These are phyloP conservation scores for Xiphydria camelus DNA, from an alignment of 2,888 invertebrate species.

Conservation along the genomic window DNA sequence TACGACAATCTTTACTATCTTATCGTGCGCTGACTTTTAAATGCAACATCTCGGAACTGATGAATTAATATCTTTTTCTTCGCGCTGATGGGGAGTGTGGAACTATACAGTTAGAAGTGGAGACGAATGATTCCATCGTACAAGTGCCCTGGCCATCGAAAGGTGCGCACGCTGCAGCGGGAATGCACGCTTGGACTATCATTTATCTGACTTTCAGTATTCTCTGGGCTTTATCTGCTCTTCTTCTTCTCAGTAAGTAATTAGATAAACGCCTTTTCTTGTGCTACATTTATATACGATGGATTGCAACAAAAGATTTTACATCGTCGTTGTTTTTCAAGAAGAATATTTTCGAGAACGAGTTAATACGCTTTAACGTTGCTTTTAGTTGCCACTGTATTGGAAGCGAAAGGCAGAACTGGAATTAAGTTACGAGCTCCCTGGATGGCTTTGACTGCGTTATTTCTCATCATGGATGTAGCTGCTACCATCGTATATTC, in stretches of 20 bases:
- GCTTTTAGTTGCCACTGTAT: conserved; percentile 3
- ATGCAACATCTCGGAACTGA: too few species aligned
- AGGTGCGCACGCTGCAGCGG: not conserved
- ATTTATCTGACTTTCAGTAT: conserved; percentile 6
- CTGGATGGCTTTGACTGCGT: conserved; percentile 7
- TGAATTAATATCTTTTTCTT: too few species aligned
- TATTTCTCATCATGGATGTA: conserved; percentile 7
- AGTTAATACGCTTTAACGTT: not conserved
- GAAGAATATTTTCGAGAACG: not conserved
- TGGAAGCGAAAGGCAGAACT: not conserved
- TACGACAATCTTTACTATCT: too few species aligned
- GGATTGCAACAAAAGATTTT: too few species aligned
- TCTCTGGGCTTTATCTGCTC: conserved; percentile 9
- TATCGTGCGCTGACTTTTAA: too few species aligned
- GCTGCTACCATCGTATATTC: conserved; percentile 3
- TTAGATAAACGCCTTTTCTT: not conserved
- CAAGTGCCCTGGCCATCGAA: conserved; percentile 5
- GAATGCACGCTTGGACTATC: conserved; percentile 5
- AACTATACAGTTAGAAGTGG: not conserved
- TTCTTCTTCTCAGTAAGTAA: conserved; percentile 11
- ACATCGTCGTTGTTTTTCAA: too few species aligned
- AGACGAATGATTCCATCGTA: not conserved
- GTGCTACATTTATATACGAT: not conserved
- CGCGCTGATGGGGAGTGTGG: conserved; percentile 8
- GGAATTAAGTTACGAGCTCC: conserved; percentile 6